Percentiles rank a stretch among this genome's conserved stretches.
These are phyloP conservation scores for Euplexia lucipara DNA, from an alignment of 2,888 invertebrate genomes.

Conservation along the genomic window DNA sequence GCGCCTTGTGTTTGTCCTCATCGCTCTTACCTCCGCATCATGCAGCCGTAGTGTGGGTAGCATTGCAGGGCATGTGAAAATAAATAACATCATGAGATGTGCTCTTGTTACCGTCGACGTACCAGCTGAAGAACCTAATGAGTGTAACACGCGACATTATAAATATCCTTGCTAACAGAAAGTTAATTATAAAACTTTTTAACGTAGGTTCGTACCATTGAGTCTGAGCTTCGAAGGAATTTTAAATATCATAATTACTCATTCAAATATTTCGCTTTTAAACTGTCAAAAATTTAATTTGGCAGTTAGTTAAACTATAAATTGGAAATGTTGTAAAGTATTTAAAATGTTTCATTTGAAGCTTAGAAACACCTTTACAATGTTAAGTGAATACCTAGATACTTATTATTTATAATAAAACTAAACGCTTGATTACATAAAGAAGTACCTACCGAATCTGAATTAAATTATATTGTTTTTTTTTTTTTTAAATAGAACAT, in stretches of 20 bases:
- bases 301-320: constrained; percentile 36
- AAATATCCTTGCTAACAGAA: too few species aligned
- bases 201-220: neutral
- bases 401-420: too few species aligned
- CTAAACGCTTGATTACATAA: too few species aligned
- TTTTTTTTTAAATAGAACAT: neutral
- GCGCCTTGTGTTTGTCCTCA: too few species aligned
- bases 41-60: too few species aligned
- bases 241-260: constrained; percentile 4
- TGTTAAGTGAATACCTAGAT: constrained; percentile 24
- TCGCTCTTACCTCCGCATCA: too few species aligned
- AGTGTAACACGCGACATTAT: too few species aligned
- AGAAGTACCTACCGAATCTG: too few species aligned
- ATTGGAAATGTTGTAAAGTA: constrained; percentile 31
- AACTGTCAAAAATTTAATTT: constrained; percentile 26
- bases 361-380: constrained; percentile 11
- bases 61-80: too few species aligned
- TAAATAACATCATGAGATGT: too few species aligned
- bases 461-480: neutral
- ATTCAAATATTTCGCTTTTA: constrained; percentile 10
- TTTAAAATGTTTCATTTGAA: constrained; percentile 21
- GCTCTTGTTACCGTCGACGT: too few species aligned
- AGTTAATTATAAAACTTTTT: neutral
- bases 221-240: neutral
- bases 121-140: too few species aligned